Evolutionary conservation across 2,113 vertebrate genomes (phyloP), one percentile per base, ranked within the genome.

Genomic region (Labeo catla): DNA sequence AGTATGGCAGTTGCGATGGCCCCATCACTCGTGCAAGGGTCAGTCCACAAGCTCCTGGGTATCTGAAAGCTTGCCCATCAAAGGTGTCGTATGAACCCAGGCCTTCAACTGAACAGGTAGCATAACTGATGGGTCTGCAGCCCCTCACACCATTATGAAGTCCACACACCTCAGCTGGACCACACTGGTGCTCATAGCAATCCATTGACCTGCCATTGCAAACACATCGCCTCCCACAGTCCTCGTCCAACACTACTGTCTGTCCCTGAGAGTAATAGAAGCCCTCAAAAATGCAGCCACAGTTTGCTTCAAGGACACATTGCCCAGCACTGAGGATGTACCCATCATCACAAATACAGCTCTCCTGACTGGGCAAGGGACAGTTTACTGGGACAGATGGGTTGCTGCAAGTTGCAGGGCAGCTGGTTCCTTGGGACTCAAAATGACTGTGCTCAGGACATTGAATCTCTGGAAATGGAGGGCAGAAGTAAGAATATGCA

Each of bases 401-500:
- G 1, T 91, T 87, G 1, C 90, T 28, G 84, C 94, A 95, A 2
- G 91, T 94, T 72, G 92, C 43, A 45, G 91, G 89, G 45, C 94
- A 94, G 77, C 92, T 89, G 50, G 86, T 87, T 0, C 93, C 91
- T 52, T 87, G 80, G 0, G 87, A n/a, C 36, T 94, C 93, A 85
- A 92, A 94, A 87, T 94, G 95, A 70, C 94, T 93, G 74, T 95
- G 93, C n/a, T 89, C 36, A 11, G 91, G 91, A 0, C 94, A 95
- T 1, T 23, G 7, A 6, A 92, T 90, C 83, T 93, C 94, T 94
- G 84, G 11, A 74, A 0, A 39, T 63, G 68, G 0, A 68, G 15
- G 0, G 21, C 15, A 36, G 12, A 13, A 34, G 5, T 50, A 68
- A 36, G 2, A 45, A 52, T 10, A 43, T 43, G 50, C 13, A 43